Evolutionary conservation across 2,888 invertebrate species (phyloP).

Genomic region (Heliconius aoede): DNA sequence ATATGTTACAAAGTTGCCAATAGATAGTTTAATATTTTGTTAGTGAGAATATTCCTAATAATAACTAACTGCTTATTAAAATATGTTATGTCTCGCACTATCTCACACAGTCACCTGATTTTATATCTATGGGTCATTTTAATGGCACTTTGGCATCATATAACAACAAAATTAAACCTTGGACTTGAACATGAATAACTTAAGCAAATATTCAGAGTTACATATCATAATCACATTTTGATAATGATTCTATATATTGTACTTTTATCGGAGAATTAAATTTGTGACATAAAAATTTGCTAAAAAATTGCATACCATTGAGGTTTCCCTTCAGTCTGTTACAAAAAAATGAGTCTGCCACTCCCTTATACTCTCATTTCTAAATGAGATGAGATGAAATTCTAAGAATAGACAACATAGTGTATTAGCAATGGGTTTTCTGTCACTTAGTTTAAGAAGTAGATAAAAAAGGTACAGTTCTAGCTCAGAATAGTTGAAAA

Average conservation of each 20-base stretch:
- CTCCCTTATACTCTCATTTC: no score
- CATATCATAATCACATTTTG: neutral
- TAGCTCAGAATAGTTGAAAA: no score
- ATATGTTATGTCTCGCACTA: neutral
- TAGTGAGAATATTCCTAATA: slow-evolving; percentile 26
- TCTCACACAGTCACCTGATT: slow-evolving; percentile 9
- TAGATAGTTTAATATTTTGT: slow-evolving; percentile 26
- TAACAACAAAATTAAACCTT: neutral
- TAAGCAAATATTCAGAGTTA: neutral
- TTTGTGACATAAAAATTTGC: no score
- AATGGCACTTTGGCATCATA: neutral
- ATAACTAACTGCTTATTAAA: neutral
- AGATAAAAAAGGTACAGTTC: no score
- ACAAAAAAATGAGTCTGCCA: no score
- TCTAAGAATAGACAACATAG: no score
- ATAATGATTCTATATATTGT: neutral
- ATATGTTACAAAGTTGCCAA: slow-evolving; percentile 32
- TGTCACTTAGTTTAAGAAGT: no score
- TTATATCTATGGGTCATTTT: slow-evolving; percentile 14
- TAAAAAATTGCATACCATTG: no score
- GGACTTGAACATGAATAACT: neutral
- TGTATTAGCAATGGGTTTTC: no score
- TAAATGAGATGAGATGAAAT: no score
- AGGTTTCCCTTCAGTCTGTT: no score
- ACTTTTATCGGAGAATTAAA: no score